Evolutionary conservation across 1,140 invertebrate species (phyloP).

Genomic region (Odontomachus brunneus): DNA sequence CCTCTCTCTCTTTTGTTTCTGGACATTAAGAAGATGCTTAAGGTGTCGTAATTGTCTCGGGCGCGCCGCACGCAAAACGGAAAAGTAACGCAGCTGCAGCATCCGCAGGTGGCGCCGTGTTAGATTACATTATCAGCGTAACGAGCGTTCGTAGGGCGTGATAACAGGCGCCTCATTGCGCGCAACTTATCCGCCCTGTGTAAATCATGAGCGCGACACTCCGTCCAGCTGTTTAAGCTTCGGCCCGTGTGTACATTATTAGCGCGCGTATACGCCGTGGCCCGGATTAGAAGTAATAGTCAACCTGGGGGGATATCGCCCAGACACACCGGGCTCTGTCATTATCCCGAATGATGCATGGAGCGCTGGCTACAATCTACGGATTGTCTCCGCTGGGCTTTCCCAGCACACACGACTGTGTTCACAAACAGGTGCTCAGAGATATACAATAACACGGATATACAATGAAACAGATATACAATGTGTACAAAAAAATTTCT

Average conservation of each 20-base stretch:
- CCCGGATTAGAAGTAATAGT: background rate
- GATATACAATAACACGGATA: too few species aligned
- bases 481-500: too few species aligned
- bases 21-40: too few species aligned
- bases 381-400: too few species aligned
- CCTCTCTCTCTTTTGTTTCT: too few species aligned
- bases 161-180: background rate
- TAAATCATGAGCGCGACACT: conserved; percentile 4
- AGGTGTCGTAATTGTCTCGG: too few species aligned
- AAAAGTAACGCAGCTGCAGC: conserved; percentile 65
- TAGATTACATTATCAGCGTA: conserved; percentile 65
- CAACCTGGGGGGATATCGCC: background rate
- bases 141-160: background rate
- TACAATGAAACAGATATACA: too few species aligned
- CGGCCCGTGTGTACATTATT: background rate
- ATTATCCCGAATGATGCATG: too few species aligned
- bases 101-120: conserved; percentile 57
- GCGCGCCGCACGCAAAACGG: background rate
- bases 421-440: too few species aligned
- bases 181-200: background rate
- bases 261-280: background rate
- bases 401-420: too few species aligned
- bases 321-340: too few species aligned
- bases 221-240: background rate
- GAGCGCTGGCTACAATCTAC: too few species aligned